Conservation (phyloP, 2,888 invertebrate species). For the Harpalus rufipes region DNA sequence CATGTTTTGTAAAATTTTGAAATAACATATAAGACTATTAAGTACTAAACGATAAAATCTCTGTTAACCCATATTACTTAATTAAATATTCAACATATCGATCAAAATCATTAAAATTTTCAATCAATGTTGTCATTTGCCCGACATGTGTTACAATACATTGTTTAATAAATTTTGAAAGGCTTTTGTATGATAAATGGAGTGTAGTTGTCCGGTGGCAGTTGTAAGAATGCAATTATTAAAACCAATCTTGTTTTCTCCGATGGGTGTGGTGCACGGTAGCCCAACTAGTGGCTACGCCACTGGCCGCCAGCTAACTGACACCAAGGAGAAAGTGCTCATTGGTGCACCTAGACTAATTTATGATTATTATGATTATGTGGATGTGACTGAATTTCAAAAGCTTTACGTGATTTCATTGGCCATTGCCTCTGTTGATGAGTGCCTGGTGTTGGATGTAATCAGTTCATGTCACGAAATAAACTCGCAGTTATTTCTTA, state of each 20-base stretch:
- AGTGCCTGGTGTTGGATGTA: background rate
- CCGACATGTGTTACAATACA: background rate
- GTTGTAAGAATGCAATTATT: constrained; percentile 29
- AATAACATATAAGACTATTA: background rate
- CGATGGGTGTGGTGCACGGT: constrained; percentile 36
- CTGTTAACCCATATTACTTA: background rate
- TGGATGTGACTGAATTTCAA: constrained; percentile 49
- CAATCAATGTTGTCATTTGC: background rate
- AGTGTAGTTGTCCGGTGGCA: background rate
- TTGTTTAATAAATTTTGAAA: constrained; percentile 6
- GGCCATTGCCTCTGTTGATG: background rate
- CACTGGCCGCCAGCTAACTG: constrained; percentile 25
- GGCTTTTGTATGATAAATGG: constrained; percentile 2
- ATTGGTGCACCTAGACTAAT: constrained; percentile 41
- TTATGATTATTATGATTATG: constrained; percentile 49
- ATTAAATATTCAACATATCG: constrained; percentile 3
- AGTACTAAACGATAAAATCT: background rate
- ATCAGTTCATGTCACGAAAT: background rate
- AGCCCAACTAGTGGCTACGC: constrained; percentile 39
- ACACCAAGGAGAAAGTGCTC: constrained; percentile 32
- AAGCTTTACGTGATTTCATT: constrained; percentile 44
- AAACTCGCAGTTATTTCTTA: constrained; percentile 32
- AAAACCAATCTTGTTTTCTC: constrained; percentile 40
- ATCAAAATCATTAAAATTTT: constrained; percentile 1
- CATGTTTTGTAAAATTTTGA: background rate